Conservation (phyloP, 2,797 vertebrate genomes). For the Hemitrygon akajei region DNA sequence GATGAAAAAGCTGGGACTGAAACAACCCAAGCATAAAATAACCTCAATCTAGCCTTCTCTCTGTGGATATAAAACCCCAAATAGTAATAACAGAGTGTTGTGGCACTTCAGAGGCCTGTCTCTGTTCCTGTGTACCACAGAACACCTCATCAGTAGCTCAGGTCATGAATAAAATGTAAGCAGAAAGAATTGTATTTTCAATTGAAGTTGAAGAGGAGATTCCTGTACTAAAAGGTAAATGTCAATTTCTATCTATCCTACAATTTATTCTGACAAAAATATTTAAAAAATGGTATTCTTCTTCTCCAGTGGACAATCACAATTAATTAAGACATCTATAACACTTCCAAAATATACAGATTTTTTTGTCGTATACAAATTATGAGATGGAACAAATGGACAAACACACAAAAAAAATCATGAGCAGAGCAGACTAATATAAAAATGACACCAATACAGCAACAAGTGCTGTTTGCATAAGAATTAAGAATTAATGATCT, state of each 20-base stretch:
- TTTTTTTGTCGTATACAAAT: background rate
- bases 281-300: background rate
- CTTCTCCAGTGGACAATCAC: constrained; percentile 3
- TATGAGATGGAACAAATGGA: constrained; percentile 18
- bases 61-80: constrained; percentile 57
- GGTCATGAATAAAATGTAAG: constrained; percentile 51
- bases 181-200: constrained; percentile 45
- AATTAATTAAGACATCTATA: constrained; percentile 17
- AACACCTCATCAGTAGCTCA: constrained; percentile 50
- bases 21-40: constrained; percentile 68
- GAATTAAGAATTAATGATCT: constrained; percentile 35
- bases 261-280: constrained; percentile 16
- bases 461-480: constrained; percentile 22
- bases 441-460: constrained; percentile 1
- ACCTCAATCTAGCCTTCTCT: constrained; percentile 66
- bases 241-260: constrained; percentile 12
- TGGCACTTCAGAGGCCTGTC: constrained; percentile 41
- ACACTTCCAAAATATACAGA: background rate
- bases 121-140: constrained; percentile 61
- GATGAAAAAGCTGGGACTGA: constrained; percentile 60
- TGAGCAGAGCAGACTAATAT: background rate
- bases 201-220: constrained; percentile 49
- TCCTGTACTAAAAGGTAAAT: constrained; percentile 29
- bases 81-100: constrained; percentile 54
- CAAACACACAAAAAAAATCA: constrained; percentile 26